These are phyloP conservation scores for rat (Rattus norvegicus) DNA, from an alignment of 2,113 vertebrate genomes.

Conservation along the genomic window DNA sequence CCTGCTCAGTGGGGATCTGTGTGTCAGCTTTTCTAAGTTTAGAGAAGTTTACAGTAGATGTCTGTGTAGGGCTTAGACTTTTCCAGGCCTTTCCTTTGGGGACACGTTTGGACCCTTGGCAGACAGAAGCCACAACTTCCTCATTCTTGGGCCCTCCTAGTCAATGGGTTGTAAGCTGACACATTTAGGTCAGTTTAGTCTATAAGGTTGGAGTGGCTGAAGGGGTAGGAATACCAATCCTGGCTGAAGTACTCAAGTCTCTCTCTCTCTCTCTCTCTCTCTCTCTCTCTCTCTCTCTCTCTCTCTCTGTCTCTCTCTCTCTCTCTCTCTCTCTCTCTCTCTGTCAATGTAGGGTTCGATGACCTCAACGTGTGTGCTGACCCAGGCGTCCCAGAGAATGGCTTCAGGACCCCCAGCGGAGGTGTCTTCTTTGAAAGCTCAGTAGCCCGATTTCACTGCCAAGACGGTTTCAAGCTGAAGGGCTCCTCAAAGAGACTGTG, in stretches of 20 bases:
- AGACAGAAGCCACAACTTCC: background rate
- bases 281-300: background rate
- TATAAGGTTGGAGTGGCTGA: background rate
- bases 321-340: background rate
- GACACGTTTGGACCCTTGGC: background rate
- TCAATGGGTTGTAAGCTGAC: background rate
- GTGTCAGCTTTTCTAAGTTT: background rate
- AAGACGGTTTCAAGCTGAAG: slow-evolving; percentile 90
- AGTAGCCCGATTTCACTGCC: slow-evolving; percentile 89
- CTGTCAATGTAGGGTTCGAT: slow-evolving; percentile 83
- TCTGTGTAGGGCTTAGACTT: background rate
- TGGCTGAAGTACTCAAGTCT: background rate
- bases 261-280: slow-evolving; percentile 5
- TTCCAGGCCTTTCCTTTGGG: background rate
- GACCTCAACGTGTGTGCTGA: slow-evolving; percentile 88
- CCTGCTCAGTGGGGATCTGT: background rate
- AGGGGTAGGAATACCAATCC: fast-evolving
- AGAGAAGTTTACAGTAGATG: background rate
- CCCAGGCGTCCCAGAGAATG: slow-evolving; percentile 89
- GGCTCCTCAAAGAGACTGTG: slow-evolving; percentile 90
- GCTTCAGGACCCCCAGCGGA: slow-evolving; percentile 87
- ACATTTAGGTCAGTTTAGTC: too few species aligned
- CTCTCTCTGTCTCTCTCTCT: slow-evolving; percentile 22
- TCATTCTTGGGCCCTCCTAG: background rate
- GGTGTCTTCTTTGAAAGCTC: slow-evolving; percentile 89